Conservation (phyloP, 2,797 vertebrate genomes). For the Aplochiton taeniatus region DNA sequence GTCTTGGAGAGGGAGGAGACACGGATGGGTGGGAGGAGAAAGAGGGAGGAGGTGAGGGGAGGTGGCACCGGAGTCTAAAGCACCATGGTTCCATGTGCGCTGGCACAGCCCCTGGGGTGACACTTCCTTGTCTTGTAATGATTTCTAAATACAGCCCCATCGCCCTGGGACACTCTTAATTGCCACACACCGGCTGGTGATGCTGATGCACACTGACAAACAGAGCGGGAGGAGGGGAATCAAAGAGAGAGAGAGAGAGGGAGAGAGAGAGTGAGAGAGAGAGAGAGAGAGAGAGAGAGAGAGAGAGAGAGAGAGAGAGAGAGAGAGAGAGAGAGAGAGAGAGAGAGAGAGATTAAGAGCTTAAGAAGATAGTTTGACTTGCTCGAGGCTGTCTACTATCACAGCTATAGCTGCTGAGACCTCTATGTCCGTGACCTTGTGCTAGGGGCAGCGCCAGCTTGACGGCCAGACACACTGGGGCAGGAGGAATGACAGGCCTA, state of each 20-base stretch:
- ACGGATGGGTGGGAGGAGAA: conserved; percentile 46
- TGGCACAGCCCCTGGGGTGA: conserved; percentile 57
- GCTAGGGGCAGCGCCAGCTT: conserved; percentile 11
- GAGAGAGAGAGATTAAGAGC: conserved; percentile 8
- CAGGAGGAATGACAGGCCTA: not conserved
- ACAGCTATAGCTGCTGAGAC: not conserved
- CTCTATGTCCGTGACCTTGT: conserved; percentile 9
- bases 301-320: conserved; percentile 6
- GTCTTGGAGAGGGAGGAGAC: conserved; percentile 54
- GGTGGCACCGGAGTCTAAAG: not conserved
- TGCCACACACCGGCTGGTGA: conserved; percentile 75
- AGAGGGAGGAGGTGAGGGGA: conserved; percentile 33
- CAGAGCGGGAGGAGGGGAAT: conserved; percentile 41
- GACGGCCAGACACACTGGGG: not conserved
- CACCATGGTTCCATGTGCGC: conserved; percentile 39
- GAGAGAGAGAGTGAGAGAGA: conserved; percentile 5
- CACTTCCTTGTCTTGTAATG: conserved; percentile 73
- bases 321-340: conserved; percentile 33
- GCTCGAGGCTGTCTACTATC: no score
- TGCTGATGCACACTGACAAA: conserved; percentile 72
- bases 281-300: conserved; percentile 2
- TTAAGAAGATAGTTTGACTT: conserved; percentile 16
- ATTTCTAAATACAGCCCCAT: conserved; percentile 75
- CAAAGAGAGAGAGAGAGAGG: conserved; percentile 12
- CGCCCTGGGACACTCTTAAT: conserved; percentile 75